Percentiles rank a stretch among this genome's conserved stretches.
Evolutionary conservation across 2,113 vertebrate species (phyloP).

Genomic region (Scortum barcoo): DNA sequence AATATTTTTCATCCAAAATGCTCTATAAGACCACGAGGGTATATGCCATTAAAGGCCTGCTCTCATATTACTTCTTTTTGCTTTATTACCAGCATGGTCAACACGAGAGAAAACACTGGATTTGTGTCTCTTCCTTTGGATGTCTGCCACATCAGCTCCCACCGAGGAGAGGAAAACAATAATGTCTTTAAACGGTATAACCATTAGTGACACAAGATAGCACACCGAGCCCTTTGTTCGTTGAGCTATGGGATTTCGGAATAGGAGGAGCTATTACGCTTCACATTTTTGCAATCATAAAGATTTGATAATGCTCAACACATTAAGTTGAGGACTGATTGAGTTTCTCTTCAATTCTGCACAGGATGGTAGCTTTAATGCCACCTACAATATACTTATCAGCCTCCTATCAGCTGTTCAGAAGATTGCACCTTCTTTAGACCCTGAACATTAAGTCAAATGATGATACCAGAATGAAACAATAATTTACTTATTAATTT

Average conservation of each 20-base stretch:
- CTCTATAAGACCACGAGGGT: constrained; percentile 27
- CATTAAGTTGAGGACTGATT: neutral
- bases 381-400: neutral
- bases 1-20: constrained; percentile 50
- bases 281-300: constrained; percentile 16
- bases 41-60: constrained; percentile 33
- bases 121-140: constrained; percentile 35
- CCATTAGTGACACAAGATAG: constrained; percentile 23
- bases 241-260: constrained; percentile 15
- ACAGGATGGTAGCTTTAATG: constrained; percentile 7
- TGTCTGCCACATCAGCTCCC: constrained; percentile 9
- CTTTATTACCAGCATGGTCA: constrained; percentile 37
- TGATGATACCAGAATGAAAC: neutral
- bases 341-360: neutral
- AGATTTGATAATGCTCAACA: constrained; percentile 19
- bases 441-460: neutral
- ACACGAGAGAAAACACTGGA: constrained; percentile 1
- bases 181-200: constrained; percentile 19
- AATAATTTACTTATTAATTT: neutral
- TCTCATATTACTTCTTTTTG: constrained; percentile 15
- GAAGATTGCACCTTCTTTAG: no score
- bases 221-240: constrained; percentile 14
- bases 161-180: constrained; percentile 23
- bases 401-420: neutral
- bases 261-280: neutral